Conservation (phyloP, 2,888 invertebrate genomes). For the Orthonevra nobilis region DNA sequence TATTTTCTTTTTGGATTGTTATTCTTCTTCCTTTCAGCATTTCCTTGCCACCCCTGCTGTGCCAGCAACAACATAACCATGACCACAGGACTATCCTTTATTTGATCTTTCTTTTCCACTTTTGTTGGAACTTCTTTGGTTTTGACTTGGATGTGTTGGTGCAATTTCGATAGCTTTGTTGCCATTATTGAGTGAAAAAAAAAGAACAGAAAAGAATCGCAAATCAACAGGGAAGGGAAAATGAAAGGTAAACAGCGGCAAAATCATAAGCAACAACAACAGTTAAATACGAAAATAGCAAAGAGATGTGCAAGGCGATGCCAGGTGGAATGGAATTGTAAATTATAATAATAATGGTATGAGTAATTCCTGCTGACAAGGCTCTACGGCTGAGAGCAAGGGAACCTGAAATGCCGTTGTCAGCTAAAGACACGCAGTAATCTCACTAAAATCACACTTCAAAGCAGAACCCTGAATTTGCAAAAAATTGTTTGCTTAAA, state of each 20-base stretch:
- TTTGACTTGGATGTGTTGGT: slow-evolving; percentile 25
- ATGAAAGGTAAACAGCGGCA: slow-evolving; percentile 37
- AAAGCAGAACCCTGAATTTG: no score
- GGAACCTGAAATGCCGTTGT: slow-evolving; percentile 30
- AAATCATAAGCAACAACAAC: slow-evolving; percentile 44
- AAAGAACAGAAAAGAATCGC: slow-evolving; percentile 1
- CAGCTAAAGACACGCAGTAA: no score
- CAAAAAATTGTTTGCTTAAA: no score
- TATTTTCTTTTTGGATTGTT: slow-evolving; percentile 1
- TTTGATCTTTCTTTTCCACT: slow-evolving; percentile 5
- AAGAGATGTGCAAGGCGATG: slow-evolving; percentile 43
- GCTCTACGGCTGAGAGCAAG: slow-evolving; percentile 54
- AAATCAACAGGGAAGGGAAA: slow-evolving; percentile 9
- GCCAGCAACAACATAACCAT: slow-evolving; percentile 25
- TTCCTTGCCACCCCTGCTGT: slow-evolving; percentile 11
- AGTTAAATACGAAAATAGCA: slow-evolving; percentile 53
- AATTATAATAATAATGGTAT: slow-evolving; percentile 32
- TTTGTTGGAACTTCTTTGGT: not conserved
- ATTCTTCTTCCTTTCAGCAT: slow-evolving; percentile 8
- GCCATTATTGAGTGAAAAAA: slow-evolving; percentile 20
- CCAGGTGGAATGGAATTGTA: slow-evolving; percentile 56
- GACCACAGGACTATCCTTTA: slow-evolving; percentile 15
- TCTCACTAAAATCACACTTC: no score
- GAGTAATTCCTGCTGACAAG: slow-evolving; percentile 52
- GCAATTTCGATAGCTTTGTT: slow-evolving; percentile 62